Base-by-base conservation (phyloP, 2,113 vertebrate species). In the Oncorhynchus masou region DNA sequence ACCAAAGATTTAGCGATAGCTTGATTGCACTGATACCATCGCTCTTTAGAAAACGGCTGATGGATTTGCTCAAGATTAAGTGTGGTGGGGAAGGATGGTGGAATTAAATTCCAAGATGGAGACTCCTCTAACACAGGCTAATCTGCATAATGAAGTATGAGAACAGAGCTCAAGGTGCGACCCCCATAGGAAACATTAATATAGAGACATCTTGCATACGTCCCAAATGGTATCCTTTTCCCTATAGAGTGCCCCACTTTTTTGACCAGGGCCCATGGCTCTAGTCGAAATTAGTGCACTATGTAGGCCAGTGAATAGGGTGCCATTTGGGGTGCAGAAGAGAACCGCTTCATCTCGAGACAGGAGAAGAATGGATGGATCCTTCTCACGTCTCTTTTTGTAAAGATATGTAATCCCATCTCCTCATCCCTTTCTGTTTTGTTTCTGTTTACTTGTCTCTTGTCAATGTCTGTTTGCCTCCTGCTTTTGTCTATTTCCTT, bases 91-190 rank as follows among this genome's bases (percentile, higher is more conserved):
- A n/a, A 71, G 39, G 39, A 45, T 45, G 39, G 39, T 45, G 71
- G 74, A 77, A 87, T 83, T 78, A 78, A 72, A 81, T 83, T 74
- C 77, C 25, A 16, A 68, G 74, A 76, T 67, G 11, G 57, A 62
- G 65, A 80, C 20, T 24, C 16, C 60, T 22, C 60, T 11, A 77
- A 74, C 67, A 51, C 22, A 54, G 2, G 20, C 48, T 27, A 79
- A 80, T 81, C 69, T 80, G 67, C 81, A 78, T 82, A 84, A 83
- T 81, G 79, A 83, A 79, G 69, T 77, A 77, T 73, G 66, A 72
- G 78, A 60, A 64, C n/a, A 6, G 19, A 65, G 64, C 74, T 3
- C 76, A 48, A 80, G 73, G 77, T 75, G 80, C 16, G 3, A 66
- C 69, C 48, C 62, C 67, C 72, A 31, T 4, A 20, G 34, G 73